phyloP scores from a whole-genome alignment of 2,888 invertebrate species.

The Julus scandinavius region DNA sequence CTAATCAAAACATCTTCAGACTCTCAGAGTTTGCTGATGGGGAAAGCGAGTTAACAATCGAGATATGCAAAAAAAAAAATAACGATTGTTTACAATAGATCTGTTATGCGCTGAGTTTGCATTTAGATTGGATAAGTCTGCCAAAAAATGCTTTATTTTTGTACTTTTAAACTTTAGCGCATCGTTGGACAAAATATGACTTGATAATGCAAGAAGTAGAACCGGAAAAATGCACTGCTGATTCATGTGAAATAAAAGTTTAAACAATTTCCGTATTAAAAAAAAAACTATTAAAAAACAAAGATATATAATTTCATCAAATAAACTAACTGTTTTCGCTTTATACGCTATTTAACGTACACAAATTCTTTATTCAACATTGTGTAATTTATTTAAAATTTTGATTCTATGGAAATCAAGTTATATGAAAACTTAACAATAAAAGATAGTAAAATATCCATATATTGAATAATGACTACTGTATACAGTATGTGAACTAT shows the following conservation, averaged over 20 bases:
- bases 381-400: too few species aligned
- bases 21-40: slow-evolving; percentile 35
- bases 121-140: not conserved
- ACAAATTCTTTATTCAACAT: too few species aligned
- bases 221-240: not conserved
- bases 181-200: not conserved
- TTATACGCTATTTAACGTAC: too few species aligned
- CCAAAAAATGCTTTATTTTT: not conserved
- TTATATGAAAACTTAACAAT: too few species aligned
- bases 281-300: not conserved
- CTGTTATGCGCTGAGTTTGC: not conserved
- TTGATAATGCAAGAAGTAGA: not conserved
- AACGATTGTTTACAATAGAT: slow-evolving; percentile 46
- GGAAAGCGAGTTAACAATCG: slow-evolving; percentile 40
- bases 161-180: slow-evolving; percentile 6
- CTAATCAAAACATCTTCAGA: not conserved
- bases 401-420: too few species aligned
- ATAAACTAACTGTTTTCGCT: too few species aligned
- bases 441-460: too few species aligned
- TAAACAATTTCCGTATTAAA: not conserved
- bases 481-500: too few species aligned
- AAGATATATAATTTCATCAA: not conserved
- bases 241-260: not conserved
- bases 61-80: slow-evolving; percentile 31
- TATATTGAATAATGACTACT: too few species aligned